A percentile compares a stretch with the other conserved stretches of the same genome.
phyloP scores from a whole-genome alignment of 2,113 vertebrate species.

The Sinocyclocheilus rhinocerous region DNA sequence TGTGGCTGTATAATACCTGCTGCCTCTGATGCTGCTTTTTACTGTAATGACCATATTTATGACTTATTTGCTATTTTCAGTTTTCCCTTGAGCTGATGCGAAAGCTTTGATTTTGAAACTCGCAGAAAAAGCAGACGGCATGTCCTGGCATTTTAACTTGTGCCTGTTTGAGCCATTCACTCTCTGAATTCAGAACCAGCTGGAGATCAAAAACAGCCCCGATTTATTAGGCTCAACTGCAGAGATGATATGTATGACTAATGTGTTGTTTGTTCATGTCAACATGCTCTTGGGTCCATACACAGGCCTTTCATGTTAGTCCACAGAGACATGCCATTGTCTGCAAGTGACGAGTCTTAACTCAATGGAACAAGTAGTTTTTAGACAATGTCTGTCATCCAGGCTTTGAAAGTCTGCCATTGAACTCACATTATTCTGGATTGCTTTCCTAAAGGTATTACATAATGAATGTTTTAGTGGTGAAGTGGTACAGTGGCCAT shows the following conservation, averaged over 20 bases:
- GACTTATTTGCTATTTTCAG: conserved; percentile 67
- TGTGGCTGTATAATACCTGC: conserved; percentile 46
- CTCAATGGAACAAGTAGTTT: conserved; percentile 57
- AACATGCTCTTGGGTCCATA: conserved; percentile 70
- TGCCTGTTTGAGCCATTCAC: conserved; percentile 67
- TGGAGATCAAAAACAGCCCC: conserved; percentile 75
- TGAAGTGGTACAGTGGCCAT: conserved; percentile 57
- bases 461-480: conserved; percentile 70
- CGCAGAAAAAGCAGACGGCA: conserved; percentile 51
- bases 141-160: conserved; percentile 67
- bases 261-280: conserved; percentile 76
- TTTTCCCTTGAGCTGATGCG: conserved; percentile 58
- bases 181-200: conserved; percentile 75
- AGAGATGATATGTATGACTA: conserved; percentile 70
- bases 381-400: conserved; percentile 67
- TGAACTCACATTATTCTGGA: conserved; percentile 58
- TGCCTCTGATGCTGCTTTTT: conserved; percentile 62
- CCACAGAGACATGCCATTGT: conserved; percentile 57
- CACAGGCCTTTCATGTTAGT: conserved; percentile 73
- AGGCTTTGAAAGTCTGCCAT: conserved; percentile 59
- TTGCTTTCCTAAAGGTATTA: conserved; percentile 63
- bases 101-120: conserved; percentile 68
- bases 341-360: conserved; percentile 60
- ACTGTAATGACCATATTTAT: conserved; percentile 67
- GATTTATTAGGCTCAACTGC: conserved; percentile 74